A percentile compares a stretch with the other conserved stretches of the same genome.
Evolutionary conservation across 2,113 vertebrate species (phyloP).

Genomic region (Heterotis niloticus): DNA sequence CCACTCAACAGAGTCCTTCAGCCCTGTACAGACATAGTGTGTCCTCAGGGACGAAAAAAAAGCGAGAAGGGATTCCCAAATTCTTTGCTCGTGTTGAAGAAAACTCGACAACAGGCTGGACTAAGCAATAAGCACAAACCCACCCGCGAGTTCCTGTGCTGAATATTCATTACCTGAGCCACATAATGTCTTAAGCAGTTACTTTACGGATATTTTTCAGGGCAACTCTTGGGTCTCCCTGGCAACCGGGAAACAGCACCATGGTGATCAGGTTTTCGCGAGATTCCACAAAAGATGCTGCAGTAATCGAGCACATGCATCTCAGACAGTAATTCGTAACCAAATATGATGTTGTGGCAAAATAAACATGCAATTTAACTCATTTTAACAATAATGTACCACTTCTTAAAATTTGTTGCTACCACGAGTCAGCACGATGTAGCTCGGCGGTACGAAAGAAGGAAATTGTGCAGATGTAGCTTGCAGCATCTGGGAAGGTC

Average conservation of each 20-base stretch:
- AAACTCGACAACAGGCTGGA: conserved; percentile 33
- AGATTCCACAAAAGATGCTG: not conserved
- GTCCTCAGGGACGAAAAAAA: conserved; percentile 24
- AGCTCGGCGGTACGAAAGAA: not conserved
- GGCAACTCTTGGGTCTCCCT: conserved; percentile 32
- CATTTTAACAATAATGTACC: no score
- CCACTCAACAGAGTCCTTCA: no score
- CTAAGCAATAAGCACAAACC: conserved; percentile 36
- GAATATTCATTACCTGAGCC: conserved; percentile 44
- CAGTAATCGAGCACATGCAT: no score
- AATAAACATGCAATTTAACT: no score
- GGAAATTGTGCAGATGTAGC: not conserved
- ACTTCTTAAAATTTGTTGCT: no score
- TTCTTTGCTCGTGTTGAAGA: conserved; percentile 23
- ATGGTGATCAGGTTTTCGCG: not conserved
- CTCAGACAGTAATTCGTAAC: no score
- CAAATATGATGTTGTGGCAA: no score
- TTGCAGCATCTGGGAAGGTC: not conserved
- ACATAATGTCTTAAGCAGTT: conserved; percentile 43
- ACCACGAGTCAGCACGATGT: no score
- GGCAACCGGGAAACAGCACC: conserved; percentile 39
- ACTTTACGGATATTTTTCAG: conserved; percentile 38
- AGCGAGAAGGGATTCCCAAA: conserved; percentile 26
- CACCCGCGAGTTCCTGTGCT: conserved; percentile 24
- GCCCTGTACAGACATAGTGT: conserved; percentile 3